Base-by-base conservation (phyloP, 2,888 invertebrate species). In the Branchinecta sandiegonensis region DNA sequence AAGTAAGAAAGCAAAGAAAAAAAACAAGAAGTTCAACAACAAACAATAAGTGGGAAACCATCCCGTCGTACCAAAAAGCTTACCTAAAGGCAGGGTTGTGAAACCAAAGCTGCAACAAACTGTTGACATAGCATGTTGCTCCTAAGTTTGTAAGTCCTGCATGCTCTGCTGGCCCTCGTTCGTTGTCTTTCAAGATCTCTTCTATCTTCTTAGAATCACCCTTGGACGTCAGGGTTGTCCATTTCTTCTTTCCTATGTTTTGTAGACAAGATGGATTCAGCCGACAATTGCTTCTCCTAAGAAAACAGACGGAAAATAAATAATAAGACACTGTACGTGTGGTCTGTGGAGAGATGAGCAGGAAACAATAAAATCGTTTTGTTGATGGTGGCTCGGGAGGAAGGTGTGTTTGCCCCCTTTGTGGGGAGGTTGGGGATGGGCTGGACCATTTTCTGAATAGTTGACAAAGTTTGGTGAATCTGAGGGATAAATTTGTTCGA, bases 71-170 rank as follows among this genome's bases (percentile, higher is more conserved):
- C 23, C 2, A 3, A 4, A 65, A 56, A 67, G 67, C 68, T 70
- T 75, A 80, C 80, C 81, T 79, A 75, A 82, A 79, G 64, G 79
- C 78, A 70, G 80, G 79, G 74, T 84, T 84, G 74, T 85, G 84
- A 75, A 82, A 84, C 84, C 84, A 84, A 48, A 84, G 77, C 77
- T 84, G 81, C 67, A 85, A 79, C 68, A 84, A 79, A 72, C 84
- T 83, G 75, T 85, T 85, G 8, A 84, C 83, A 74, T 85, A 85
- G 75, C 85, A 85, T 1, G 84, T 85, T 13, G 84, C 84, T 67
- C 85, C 85, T 48, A 84, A 77, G 76, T 85, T 85, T 76, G 82
- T 82, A 70, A 85, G 75, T 2, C 84, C 84, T 23, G 82, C 83
- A 75, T 81, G 83, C 65, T 78, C 77, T 1, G 77, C 78, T n/a